phyloP scores from a whole-genome alignment of 35 echinoderm and acorn worm species.

The Stichopus chloronotus region DNA sequence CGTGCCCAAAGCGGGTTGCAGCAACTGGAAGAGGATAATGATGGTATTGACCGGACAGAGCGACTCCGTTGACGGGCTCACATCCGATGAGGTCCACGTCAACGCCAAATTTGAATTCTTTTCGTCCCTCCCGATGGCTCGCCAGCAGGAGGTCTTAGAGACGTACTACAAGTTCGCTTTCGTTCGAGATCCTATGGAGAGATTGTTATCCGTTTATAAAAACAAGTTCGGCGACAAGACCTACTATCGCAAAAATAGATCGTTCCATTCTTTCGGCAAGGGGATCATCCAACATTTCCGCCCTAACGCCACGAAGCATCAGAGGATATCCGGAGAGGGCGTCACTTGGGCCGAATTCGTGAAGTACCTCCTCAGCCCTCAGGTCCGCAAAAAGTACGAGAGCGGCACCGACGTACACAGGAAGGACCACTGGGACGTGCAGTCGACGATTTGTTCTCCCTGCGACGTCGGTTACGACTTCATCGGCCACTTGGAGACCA shows the following conservation, averaged over 20 bases:
- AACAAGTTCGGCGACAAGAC: slow-evolving; percentile 80
- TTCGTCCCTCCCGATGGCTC: not conserved
- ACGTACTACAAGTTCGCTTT: slow-evolving; percentile 90
- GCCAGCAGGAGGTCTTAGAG: slow-evolving; percentile 59
- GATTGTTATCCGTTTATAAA: slow-evolving; percentile 82
- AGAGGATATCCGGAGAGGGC: slow-evolving; percentile 70
- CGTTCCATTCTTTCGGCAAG: slow-evolving; percentile 79
- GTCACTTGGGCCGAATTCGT: slow-evolving; percentile 85
- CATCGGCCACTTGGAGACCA: slow-evolving; percentile 87
- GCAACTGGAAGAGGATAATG: slow-evolving; percentile 95
- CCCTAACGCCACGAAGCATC: slow-evolving; percentile 56
- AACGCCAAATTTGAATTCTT: slow-evolving; percentile 76
- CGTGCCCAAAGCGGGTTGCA: slow-evolving; percentile 86
- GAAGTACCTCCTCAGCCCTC: slow-evolving; percentile 73
- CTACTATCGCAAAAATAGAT: slow-evolving; percentile 67
- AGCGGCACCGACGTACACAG: slow-evolving; percentile 58
- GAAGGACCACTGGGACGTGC: slow-evolving; percentile 83
- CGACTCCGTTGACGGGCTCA: slow-evolving; percentile 68
- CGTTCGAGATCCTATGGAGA: slow-evolving; percentile 81
- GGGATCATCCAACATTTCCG: slow-evolving; percentile 83
- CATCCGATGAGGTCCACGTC: slow-evolving; percentile 86
- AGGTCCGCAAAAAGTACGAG: slow-evolving; percentile 68
- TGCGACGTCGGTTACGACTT: slow-evolving; percentile 85
- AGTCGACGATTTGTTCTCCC: slow-evolving; percentile 80
- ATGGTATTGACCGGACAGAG: slow-evolving; percentile 74